Evolutionary conservation across 2,888 invertebrate species (phyloP), one percentile per base, ranked within the genome.

Genomic region (Merodon equestris): DNA sequence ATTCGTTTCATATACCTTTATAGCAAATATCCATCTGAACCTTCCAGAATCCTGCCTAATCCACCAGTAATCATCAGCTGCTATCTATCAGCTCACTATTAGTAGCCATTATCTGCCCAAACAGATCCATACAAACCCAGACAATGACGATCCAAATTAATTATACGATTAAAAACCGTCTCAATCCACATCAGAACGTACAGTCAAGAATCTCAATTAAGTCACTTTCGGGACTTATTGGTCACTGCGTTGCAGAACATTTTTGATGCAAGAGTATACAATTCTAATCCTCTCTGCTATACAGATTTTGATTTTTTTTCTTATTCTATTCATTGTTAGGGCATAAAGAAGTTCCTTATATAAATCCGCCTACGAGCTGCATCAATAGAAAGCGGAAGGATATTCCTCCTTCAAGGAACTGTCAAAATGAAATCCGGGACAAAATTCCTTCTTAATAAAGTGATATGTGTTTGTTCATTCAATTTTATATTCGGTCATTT

Each of bases 131-230:
- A 45, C 34, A 47, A 40, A 47, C 5, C 17, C 27, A 27, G 13
- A 47, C 60, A 60, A 47, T 44, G 45, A 15, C 47, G 38, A 54
- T n/a, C 54, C 54, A 54, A 71, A 71, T 71, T 71, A 71, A 61
- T 71, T 61, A 71, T 71, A 61, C 70, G 61, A 71, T 71, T 71
- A 61, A 71, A 56, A 71, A 61, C 54, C 61, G 47, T 44, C 34
- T 54, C 27, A 27, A 27, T 27, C 27, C 27, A 27, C 27, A 27
- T 27, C 27, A 27, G 7, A 7, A 4, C 27, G 61, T 71, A 47
- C 70, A 71, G 61, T 71, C 70, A 71, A 71, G 61, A 48, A 61
- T 61, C 61, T 34, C 34, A 71, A 71, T 71, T 48, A 40, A 61
- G 70, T 18, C 42, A 56, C 54, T 36, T 40, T 42, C 27, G 47